A percentile compares a stretch with the other conserved stretches of the same genome.
phyloP scores from a whole-genome alignment of 2,113 vertebrate genomes.

The Collichthys lucidus region DNA sequence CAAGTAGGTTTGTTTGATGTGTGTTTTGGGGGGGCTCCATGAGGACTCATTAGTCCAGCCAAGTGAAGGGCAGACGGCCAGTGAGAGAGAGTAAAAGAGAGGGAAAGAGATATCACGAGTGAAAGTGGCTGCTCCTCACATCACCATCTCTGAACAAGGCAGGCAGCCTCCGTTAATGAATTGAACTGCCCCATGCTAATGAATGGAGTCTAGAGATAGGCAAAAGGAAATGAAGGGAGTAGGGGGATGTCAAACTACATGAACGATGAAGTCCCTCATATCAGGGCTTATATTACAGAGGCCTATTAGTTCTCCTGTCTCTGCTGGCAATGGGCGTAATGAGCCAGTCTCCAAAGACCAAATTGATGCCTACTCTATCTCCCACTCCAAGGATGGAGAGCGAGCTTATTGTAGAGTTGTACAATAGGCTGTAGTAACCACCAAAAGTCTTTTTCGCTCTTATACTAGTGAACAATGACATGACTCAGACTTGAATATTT shows the following conservation, averaged over 20 bases:
- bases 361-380: constrained; percentile 52
- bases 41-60: constrained; percentile 36
- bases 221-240: constrained; percentile 71
- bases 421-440: constrained; percentile 13
- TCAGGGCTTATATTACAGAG: constrained; percentile 67
- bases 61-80: constrained; percentile 43
- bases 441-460: not conserved
- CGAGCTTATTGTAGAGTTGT: constrained; percentile 4
- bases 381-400: constrained; percentile 23
- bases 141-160: constrained; percentile 50
- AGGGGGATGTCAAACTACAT: constrained; percentile 70
- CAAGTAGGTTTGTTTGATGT: constrained; percentile 3
- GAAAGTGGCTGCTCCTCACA: constrained; percentile 38
- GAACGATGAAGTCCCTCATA: constrained; percentile 77
- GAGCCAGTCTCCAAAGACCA: constrained; percentile 64
- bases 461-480: constrained; percentile 1
- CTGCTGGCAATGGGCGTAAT: constrained; percentile 69
- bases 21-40: not conserved
- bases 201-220: constrained; percentile 69
- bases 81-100: not conserved
- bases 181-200: constrained; percentile 78
- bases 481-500: not conserved
- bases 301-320: constrained; percentile 74
- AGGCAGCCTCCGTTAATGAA: constrained; percentile 72
- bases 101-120: not conserved